Conservation (phyloP, 53 echinoderm and acorn worm genomes). For the Paelopatides confundens region DNA sequence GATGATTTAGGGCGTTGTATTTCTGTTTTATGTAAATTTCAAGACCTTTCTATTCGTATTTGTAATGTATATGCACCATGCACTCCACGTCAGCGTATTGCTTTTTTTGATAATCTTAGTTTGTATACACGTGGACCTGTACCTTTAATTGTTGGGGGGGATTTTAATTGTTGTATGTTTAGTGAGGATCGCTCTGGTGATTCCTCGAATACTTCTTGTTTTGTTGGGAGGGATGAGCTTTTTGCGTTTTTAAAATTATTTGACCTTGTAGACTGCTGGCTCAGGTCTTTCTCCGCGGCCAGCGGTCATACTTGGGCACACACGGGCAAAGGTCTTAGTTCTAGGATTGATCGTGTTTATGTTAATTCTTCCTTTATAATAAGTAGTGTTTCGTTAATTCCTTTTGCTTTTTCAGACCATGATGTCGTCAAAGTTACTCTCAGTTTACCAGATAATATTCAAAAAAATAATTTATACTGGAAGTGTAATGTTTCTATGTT, state of each 20-base stretch:
- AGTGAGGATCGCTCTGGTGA: neutral
- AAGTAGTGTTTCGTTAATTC: too few species aligned
- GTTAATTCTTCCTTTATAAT: too few species aligned
- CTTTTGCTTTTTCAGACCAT: too few species aligned
- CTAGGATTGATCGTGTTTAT: constrained; percentile 14
- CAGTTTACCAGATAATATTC: too few species aligned
- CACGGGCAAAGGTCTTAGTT: neutral
- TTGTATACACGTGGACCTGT: neutral
- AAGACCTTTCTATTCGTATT: neutral
- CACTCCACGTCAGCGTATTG: neutral
- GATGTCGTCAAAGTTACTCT: too few species aligned
- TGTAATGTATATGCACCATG: neutral
- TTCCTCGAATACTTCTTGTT: neutral
- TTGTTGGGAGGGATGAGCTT: neutral
- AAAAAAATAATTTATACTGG: too few species aligned
- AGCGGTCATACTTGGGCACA: neutral
- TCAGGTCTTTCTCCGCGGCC: too few species aligned
- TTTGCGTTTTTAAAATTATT: neutral
- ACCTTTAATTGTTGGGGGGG: neutral
- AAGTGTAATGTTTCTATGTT: too few species aligned
- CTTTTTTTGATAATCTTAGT: neutral
- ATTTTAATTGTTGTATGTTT: neutral
- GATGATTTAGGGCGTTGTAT: neutral
- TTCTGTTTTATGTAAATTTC: neutral
- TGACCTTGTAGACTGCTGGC: neutral